phyloP scores from a whole-genome alignment of 2,888 invertebrate genomes.

The Acrocera orbiculus region DNA sequence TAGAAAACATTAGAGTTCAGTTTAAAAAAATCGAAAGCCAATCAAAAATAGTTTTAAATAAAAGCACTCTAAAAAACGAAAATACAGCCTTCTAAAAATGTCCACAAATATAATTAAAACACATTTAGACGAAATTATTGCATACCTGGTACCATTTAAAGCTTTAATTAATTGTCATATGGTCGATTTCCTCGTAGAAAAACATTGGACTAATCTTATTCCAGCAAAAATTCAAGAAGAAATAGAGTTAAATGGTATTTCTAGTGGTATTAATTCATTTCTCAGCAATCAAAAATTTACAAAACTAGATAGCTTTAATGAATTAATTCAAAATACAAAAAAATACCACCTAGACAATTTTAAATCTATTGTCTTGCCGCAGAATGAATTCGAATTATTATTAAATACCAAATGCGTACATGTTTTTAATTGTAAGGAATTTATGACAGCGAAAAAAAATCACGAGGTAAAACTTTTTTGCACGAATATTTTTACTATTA shows the following conservation, averaged over 20 bases:
- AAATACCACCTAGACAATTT: constrained; percentile 15
- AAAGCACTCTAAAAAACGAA: constrained; percentile 15
- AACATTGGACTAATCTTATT: constrained; percentile 44
- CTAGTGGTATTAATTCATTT: background rate
- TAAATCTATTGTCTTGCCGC: constrained; percentile 16
- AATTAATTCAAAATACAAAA: constrained; percentile 16
- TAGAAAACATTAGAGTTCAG: constrained; percentile 45
- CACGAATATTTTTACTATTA: no score
- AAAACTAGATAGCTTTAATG: constrained; percentile 12
- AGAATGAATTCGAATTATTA: constrained; percentile 25
- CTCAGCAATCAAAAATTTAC: constrained; percentile 7
- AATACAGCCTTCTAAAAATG: constrained; percentile 5
- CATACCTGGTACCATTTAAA: constrained; percentile 40
- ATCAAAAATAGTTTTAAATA: constrained; percentile 10
- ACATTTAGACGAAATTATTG: constrained; percentile 35
- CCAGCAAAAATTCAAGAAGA: constrained; percentile 37
- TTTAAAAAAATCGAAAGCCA: constrained; percentile 49
- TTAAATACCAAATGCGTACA: constrained; percentile 22
- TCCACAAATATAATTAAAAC: constrained; percentile 19
- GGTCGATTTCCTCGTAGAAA: constrained; percentile 51
- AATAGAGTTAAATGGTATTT: constrained; percentile 31
- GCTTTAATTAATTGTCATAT: constrained; percentile 59
- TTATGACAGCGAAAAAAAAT: constrained; percentile 64
- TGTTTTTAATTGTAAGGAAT: constrained; percentile 34
- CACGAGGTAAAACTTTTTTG: constrained; percentile 64